Evolutionary conservation across 2,113 vertebrate species (phyloP).

Genomic region (Burhinus bistriatus): DNA sequence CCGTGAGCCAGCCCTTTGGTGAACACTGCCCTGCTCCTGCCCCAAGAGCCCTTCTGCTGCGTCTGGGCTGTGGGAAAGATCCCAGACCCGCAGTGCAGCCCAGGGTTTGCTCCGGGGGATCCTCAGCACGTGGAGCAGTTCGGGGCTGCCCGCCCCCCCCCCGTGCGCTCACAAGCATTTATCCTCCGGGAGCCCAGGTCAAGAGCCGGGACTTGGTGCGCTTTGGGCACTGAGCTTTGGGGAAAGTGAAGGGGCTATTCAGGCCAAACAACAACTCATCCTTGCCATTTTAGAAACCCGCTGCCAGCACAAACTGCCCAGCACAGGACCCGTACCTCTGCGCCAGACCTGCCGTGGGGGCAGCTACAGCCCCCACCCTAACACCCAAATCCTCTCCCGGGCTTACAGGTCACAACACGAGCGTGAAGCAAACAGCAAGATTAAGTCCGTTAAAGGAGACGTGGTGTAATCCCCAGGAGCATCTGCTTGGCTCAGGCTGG

Average conservation of each 20-base stretch:
- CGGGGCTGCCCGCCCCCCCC: background rate
- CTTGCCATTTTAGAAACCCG: fast-evolving
- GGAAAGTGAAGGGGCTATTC: background rate
- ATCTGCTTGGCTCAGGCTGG: background rate
- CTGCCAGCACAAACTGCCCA: background rate
- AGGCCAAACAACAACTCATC: background rate
- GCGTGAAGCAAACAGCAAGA: background rate
- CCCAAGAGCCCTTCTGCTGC: background rate
- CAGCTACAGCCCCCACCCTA: background rate
- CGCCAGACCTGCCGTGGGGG: background rate
- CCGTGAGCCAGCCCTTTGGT: background rate
- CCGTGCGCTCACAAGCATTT: background rate
- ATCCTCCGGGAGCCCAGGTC: background rate
- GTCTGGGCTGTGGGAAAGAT: background rate
- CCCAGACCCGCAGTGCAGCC: background rate
- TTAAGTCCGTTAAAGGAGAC: background rate
- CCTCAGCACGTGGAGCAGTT: fast-evolving
- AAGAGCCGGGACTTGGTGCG: fast-evolving
- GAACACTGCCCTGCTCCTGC: background rate
- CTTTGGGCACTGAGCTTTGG: background rate
- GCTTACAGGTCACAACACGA: fast-evolving
- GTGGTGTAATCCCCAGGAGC: background rate
- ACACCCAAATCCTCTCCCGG: background rate
- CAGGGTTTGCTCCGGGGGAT: background rate
- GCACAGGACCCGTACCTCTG: background rate